A percentile compares a stretch with the other conserved stretches of the same genome.
Conservation (phyloP, 2,797 vertebrate genomes). For the Coregonus sp. region DNA sequence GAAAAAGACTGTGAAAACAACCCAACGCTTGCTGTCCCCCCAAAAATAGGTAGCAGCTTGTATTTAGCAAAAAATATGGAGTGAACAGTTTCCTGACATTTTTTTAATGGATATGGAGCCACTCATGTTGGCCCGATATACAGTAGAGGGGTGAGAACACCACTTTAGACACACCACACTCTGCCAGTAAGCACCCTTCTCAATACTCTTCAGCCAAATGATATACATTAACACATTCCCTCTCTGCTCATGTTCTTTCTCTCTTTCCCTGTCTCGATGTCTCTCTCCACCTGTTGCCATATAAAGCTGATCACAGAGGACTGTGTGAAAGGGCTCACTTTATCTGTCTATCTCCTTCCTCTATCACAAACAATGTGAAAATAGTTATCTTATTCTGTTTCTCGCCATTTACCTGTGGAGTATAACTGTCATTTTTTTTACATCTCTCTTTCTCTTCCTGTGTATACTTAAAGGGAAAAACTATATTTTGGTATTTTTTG, state of each 20-base stretch:
- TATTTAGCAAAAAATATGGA: background rate
- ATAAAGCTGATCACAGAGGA: background rate
- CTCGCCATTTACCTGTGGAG: background rate
- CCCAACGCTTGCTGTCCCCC: background rate
- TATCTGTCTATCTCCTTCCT: background rate
- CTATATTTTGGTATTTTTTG: no score
- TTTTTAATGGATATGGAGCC: background rate
- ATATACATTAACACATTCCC: background rate
- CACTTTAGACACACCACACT: background rate
- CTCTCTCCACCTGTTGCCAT: background rate
- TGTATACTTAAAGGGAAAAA: no score
- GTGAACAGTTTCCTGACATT: background rate
- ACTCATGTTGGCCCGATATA: background rate
- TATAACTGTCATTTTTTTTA: background rate
- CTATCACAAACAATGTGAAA: background rate
- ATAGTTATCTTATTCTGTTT: background rate
- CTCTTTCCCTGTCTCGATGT: background rate
- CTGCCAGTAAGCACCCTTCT: conserved; percentile 1
- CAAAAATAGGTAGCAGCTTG: background rate
- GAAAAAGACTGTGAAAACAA: background rate
- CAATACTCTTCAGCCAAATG: background rate
- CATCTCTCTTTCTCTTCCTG: no score
- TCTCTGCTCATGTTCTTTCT: background rate
- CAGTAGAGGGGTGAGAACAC: background rate
- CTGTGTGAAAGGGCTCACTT: background rate